Base-by-base conservation (phyloP, 2,113 vertebrate genomes). In the Rhombomys opimus region DNA sequence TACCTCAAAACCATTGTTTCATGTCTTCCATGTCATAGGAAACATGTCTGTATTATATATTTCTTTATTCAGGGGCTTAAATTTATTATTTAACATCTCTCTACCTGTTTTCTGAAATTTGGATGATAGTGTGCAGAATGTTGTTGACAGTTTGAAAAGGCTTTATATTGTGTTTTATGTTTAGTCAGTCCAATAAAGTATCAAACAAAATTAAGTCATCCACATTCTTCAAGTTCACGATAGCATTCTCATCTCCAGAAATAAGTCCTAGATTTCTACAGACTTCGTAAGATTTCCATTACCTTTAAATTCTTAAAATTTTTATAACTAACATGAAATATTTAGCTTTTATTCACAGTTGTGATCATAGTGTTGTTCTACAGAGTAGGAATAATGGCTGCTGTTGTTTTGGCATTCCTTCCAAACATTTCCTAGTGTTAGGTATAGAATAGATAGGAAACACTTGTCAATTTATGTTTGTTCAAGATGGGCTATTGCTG, bases 281-380 rank as follows among this genome's bases (percentile, higher is more conserved):
- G 46, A 70, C 8, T 87, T 96, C 25, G 1, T 93, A 54, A 92
- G 38, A 76, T 90, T 11, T 32, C 23, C 8, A 4, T 94, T 94
- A 92, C 12, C 35, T 91, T 73, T 80, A 93, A 92, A n/a, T 93
- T 90, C 13, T 93, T 87, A 81, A 7, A 67, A 41, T 59, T 4
- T 5, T 87, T 80, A 9, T 15, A 92, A 9, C 1, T 52, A 90
- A 85, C 17, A 67, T 46, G 10, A 30, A 95, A 2, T 67, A 81
- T 73, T 86, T 80, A 89, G 5, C 9, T 70, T 22, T 84, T 76
- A 22, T 25, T 80, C 61, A 65, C 4, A 70, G 17, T 68, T n/a
- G 89, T 41, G 35, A 38, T 4, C 22, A 67, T 12, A 90, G 46
- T 46, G 17, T 46, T 4, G 41, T 67, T 27, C 11, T 96, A 63